Percentiles rank a stretch among this genome's conserved stretches.
Conservation (phyloP, 2,113 vertebrate species). For the Oncorhynchus kisutch region DNA sequence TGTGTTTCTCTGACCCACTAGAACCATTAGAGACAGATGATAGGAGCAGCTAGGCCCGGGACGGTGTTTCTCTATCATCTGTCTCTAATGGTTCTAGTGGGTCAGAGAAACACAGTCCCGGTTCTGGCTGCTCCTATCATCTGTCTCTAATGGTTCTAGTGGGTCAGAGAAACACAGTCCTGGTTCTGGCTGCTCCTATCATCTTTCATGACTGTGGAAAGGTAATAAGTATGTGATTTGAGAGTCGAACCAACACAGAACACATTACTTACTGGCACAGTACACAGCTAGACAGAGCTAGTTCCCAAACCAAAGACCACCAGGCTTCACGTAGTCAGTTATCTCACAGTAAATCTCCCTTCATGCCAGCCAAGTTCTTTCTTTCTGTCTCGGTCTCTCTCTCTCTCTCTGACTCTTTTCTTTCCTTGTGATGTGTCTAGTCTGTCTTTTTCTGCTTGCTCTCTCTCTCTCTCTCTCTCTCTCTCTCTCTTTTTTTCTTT, state of each 20-base stretch:
- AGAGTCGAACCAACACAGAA: constrained; percentile 24
- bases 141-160: constrained; percentile 52
- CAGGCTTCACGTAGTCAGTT: constrained; percentile 22
- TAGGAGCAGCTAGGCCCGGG: too few species aligned
- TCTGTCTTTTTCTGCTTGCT: background rate
- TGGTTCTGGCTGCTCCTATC: constrained; percentile 54
- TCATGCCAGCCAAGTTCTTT: constrained; percentile 30
- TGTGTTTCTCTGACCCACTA: too few species aligned
- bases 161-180: constrained; percentile 40
- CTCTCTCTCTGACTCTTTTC: constrained; percentile 6
- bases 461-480: background rate
- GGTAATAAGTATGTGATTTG: constrained; percentile 55
- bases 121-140: constrained; percentile 35
- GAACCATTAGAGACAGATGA: too few species aligned
- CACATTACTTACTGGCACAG: background rate
- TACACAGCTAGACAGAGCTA: background rate
- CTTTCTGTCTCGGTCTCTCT: constrained; percentile 1
- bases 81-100: constrained; percentile 48
- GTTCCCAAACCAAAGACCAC: constrained; percentile 48
- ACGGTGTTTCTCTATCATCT: too few species aligned
- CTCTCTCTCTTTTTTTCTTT: constrained; percentile 7
- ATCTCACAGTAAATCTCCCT: constrained; percentile 4
- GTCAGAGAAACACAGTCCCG: constrained; percentile 42
- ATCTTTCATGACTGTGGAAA: constrained; percentile 54
- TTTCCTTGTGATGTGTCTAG: background rate